phyloP scores from a whole-genome alignment of 2,888 invertebrate genomes.

The Andricus curvator region DNA sequence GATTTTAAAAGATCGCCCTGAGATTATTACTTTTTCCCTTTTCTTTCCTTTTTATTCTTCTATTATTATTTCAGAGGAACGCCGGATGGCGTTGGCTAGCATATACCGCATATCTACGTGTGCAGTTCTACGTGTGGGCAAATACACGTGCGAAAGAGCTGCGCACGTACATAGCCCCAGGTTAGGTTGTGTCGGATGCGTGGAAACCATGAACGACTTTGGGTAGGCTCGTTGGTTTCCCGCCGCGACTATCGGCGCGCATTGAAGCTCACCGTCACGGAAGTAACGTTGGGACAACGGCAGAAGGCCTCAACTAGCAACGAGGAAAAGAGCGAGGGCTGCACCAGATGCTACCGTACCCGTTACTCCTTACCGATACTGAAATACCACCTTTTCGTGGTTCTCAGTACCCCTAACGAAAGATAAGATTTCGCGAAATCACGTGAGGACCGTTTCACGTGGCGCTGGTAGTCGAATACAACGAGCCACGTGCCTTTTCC shows the following conservation, averaged over 20 bases:
- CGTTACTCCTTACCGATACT: conserved; percentile 52
- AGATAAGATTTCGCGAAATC: background rate
- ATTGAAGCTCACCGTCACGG: conserved; percentile 78
- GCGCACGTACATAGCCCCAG: conserved; percentile 50
- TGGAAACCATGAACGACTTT: conserved; percentile 76
- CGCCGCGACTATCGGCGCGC: conserved; percentile 77
- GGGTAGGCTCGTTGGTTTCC: conserved; percentile 77
- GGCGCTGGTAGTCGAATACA: background rate
- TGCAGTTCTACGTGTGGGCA: conserved; percentile 20
- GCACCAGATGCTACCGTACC: conserved; percentile 66
- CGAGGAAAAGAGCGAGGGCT: conserved; percentile 53
- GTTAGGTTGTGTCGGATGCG: conserved; percentile 70
- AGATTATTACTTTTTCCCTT: conserved; percentile 78
- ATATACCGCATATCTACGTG: conserved; percentile 49
- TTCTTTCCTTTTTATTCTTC: conserved; percentile 73
- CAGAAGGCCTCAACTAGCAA: conserved; percentile 46
- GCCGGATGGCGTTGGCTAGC: conserved; percentile 46
- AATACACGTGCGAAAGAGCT: conserved; percentile 45
- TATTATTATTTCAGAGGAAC: conserved; percentile 73
- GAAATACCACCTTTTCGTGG: conserved; percentile 1
- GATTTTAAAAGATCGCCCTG: conserved; percentile 78
- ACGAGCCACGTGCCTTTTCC: background rate
- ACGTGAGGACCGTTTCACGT: background rate
- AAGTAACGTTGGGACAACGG: conserved; percentile 78
- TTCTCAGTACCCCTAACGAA: background rate